These are phyloP conservation scores for Drosophila imparisetae DNA, from an alignment of 2,888 invertebrate species.

Conservation along the genomic window DNA sequence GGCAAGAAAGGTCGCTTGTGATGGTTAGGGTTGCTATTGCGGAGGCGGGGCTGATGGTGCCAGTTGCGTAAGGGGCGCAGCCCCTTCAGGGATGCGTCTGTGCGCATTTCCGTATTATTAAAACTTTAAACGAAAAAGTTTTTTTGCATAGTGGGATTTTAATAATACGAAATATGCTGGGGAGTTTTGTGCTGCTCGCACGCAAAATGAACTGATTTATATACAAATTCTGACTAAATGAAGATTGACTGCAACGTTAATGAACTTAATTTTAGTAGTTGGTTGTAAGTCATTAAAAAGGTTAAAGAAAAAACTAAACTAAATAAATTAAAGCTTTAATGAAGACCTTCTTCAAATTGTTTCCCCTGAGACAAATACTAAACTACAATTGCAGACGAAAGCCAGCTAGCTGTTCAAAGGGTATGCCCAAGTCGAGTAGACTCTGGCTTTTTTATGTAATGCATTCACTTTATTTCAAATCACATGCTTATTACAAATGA, in stretches of 20 bases:
- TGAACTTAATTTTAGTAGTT: not conserved
- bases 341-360: not conserved
- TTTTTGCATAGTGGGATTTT: slow-evolving; percentile 41
- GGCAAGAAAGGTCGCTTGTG: slow-evolving; percentile 22
- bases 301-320: not conserved
- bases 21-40: not conserved
- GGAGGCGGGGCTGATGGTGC: not conserved
- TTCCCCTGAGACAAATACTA: not conserved
- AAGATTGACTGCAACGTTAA: not conserved
- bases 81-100: slow-evolving; percentile 2
- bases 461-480: slow-evolving; percentile 18
- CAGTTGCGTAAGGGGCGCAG: not conserved
- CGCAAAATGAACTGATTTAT: slow-evolving; percentile 10
- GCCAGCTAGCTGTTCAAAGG: not conserved
- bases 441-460: not conserved
- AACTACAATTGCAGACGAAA: not conserved
- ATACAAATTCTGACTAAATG: not conserved
- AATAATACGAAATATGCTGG: slow-evolving; percentile 46
- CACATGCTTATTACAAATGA: slow-evolving; percentile 46
- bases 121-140: slow-evolving; percentile 72
- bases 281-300: not conserved
- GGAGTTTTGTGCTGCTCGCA: slow-evolving; percentile 1
- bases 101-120: slow-evolving; percentile 48
- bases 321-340: not conserved
- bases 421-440: not conserved